A percentile compares a stretch with the other conserved stretches of the same genome.
Evolutionary conservation across 2,888 invertebrate genomes (phyloP).

Genomic region (Rhynchonema sp.): DNA sequence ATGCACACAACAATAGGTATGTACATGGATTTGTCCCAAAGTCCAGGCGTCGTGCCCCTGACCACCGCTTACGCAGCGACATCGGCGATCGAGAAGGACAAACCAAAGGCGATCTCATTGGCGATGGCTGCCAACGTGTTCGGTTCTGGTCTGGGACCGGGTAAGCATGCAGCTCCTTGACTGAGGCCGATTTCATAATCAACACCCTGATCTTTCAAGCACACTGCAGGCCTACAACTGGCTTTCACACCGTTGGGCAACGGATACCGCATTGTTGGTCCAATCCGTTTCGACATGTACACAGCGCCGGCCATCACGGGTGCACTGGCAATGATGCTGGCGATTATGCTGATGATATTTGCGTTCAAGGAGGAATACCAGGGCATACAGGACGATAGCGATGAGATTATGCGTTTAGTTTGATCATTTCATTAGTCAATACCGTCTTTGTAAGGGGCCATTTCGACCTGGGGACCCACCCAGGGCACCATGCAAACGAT

Average conservation of each 20-base stretch:
- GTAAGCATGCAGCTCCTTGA: no score
- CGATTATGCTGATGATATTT: not conserved
- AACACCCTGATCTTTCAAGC: no score
- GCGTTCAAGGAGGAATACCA: not conserved
- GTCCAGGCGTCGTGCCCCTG: not conserved
- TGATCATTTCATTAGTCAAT: no score
- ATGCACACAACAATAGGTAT: no score
- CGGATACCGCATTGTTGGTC: not conserved
- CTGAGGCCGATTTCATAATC: no score
- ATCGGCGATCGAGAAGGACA: not conserved
- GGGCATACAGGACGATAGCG: no score
- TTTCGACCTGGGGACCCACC: no score
- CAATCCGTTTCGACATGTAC: not conserved
- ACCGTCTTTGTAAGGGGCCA: no score
- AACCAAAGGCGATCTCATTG: not conserved
- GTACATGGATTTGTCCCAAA: no score
- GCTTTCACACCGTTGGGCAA: not conserved
- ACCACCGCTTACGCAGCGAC: not conserved
- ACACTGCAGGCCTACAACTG: not conserved
- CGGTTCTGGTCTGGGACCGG: not conserved
- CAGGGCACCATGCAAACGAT: no score
- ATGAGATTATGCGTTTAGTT: no score
- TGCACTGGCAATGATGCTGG: not conserved
- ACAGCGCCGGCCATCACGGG: not conserved
- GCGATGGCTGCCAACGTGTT: not conserved